Base-by-base conservation (phyloP, 37 sponge, comb jelly and placozoan species). In the Lycopodina hypogea region DNA sequence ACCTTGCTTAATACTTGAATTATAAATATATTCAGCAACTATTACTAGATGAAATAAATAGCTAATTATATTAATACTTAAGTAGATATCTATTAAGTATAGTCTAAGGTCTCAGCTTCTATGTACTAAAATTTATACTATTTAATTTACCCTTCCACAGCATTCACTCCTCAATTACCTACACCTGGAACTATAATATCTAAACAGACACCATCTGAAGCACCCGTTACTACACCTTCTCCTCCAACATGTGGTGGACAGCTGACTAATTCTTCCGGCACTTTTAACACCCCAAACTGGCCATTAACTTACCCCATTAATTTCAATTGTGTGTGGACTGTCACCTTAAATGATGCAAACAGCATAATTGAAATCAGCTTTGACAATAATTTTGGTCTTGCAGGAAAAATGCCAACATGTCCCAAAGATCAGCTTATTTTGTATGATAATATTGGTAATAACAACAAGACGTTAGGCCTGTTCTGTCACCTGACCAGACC, bases 261-360 rank as follows among this genome's bases (percentile, higher is more conserved):
- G 3, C 35, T 70, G 48, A 70, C 28, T 35, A 3, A 21, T 7
- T 40, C 71, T 22, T 35, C 42, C 41, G 71, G 71, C 4, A 6
- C 48, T 3, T 70, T 70, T 22, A 23, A 40, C 3, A 42, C 71
- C 2, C 71, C 71, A 36, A 70, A 70, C 71, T 66, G 67, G 37
- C 37, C 59, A 21, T 58, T 58, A 19, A 58, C 59, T 26, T 58
- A 58, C 59, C 59, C 59, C 14, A 3, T 58, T 19, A 58, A 58
- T 58, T 58, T 58, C 26, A 24, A 58, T 3, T 58, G 59, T 14
- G 21, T 4, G 26, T 66, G 67, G 67, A 32, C 3, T 36, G 30
- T 66, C 26, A 34, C 15, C 3, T 28, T 66, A 30, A 21, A 21
- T 36, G 67, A 12, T 30, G 4, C 67, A 4, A 66, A 35, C 15